Evolutionary conservation across 2,888 invertebrate species (phyloP).

Genomic region (Tigriopus californicus): DNA sequence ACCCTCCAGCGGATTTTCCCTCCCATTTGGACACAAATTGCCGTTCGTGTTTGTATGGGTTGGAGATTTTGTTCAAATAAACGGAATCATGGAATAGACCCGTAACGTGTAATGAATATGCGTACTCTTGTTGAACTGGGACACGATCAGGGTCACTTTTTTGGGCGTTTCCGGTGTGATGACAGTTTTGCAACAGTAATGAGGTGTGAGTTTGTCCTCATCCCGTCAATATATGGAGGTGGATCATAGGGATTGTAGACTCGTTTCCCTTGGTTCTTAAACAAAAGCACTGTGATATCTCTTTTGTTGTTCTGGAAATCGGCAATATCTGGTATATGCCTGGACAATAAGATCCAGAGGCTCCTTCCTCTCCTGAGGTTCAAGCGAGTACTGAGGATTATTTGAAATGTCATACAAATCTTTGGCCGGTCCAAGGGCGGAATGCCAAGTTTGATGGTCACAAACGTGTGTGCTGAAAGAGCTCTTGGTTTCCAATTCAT

Average conservation of each 20-base stretch:
- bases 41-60: conserved; percentile 45
- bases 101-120: conserved; percentile 77
- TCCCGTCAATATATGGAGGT: conserved; percentile 8
- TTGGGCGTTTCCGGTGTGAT: conserved; percentile 38
- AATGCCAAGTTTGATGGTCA: conserved; percentile 84
- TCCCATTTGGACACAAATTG: conserved; percentile 49
- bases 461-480: conserved; percentile 67
- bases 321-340: conserved; percentile 79
- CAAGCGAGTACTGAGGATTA: conserved; percentile 74
- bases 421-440: conserved; percentile 67
- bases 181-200: conserved; percentile 73
- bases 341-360: conserved; percentile 75
- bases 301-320: conserved; percentile 86
- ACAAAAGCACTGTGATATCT: conserved; percentile 79
- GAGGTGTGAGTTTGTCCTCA: conserved; percentile 81
- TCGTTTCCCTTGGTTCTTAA: conserved; percentile 60
- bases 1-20: conserved; percentile 63
- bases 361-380: too few relatives aligned
- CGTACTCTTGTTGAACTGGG: conserved; percentile 77
- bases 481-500: conserved; percentile 92
- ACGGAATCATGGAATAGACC: conserved; percentile 64
- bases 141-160: conserved; percentile 64
- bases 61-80: conserved; percentile 51
- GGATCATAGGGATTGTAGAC: conserved; percentile 81
- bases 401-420: conserved; percentile 77